These are phyloP conservation scores for Babyrousa celebensis DNA, from an alignment of 2,797 vertebrate genomes.

Conservation along the genomic window DNA sequence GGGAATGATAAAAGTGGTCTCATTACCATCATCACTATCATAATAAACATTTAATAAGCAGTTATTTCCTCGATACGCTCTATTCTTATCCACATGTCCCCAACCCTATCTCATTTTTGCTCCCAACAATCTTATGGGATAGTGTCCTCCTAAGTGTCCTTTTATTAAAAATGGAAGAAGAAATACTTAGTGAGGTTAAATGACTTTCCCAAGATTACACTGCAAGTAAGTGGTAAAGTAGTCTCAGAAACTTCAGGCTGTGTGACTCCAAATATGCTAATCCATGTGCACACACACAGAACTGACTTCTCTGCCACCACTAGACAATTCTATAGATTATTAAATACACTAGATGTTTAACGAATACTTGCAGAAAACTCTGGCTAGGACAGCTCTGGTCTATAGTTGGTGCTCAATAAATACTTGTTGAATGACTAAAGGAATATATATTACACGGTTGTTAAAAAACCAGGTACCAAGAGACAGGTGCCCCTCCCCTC, in stretches of 20 bases:
- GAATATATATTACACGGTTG: slow-evolving; percentile 31
- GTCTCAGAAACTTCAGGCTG: not conserved
- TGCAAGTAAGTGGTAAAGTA: not conserved
- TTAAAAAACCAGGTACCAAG: not conserved
- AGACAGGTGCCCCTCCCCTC: not conserved
- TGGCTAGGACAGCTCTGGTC: not conserved
- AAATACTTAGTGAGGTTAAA: not conserved
- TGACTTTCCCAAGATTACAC: not conserved
- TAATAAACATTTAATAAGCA: slow-evolving; percentile 59
- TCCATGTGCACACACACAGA: not conserved
- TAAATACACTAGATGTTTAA: not conserved
- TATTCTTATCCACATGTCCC: not conserved
- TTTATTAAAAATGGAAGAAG: slow-evolving; percentile 21
- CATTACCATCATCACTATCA: not conserved
- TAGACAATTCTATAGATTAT: not conserved
- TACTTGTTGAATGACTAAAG: slow-evolving; percentile 3
- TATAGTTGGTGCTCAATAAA: not conserved
- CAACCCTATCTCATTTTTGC: not conserved
- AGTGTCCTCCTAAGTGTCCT: not conserved
- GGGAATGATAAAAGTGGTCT: not conserved
- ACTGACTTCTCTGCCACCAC: not conserved
- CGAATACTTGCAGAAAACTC: not conserved
- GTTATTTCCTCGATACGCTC: not conserved
- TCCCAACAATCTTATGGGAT: not conserved
- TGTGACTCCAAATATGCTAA: slow-evolving; percentile 20